Evolutionary conservation across 2,797 vertebrate species (phyloP), one percentile per base, ranked within the genome.

Genomic region (Cyprinodon diabolis): DNA sequence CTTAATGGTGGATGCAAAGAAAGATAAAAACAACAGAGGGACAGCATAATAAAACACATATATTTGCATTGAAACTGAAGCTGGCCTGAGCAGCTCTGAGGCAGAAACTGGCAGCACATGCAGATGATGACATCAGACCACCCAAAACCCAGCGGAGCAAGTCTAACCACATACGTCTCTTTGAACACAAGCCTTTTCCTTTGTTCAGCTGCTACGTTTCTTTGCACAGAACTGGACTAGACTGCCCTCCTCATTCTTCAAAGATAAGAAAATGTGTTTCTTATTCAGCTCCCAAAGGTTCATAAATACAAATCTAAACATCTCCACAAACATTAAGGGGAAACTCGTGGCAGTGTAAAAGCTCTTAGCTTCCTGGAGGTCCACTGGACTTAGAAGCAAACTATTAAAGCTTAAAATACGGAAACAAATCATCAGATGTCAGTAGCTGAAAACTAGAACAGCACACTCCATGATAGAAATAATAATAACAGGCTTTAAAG

Each of bases 61-160:
- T 48, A 79, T n/a, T 60, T 35, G 76, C 30, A 84, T 73, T 90
- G 91, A 94, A 93, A 94, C 89, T 30, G 35, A 84, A 77, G 74
- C 75, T 12, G 73, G 71, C 63, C 65, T 8, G 19, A 11, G 66
- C 82, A 71, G 77, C 25, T 58, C 7, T 54, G 74, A 88, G 88
- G 80, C 90, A 84, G 91, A 93, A 92, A 91, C 93, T 84, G 71
- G 75, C 74, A 68, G 78, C 84, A 72, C 89, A 89, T 74, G 81
- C 76, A 73, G 80, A 74, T 40, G 76, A 86, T 92, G 91, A 93
- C 88, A 93, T 94, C 87, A 94, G 91, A 92, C 91, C 87, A 91
- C 88, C 84, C 83, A 84, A 86, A 91, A 90, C 89, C 86, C 89
- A 69, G 78, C 80, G 4, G 74, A 92, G 85, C 94, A 90, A 90